phyloP scores from a whole-genome alignment of 53 echinoderm and acorn worm species.

The Echinometra lucunter region DNA sequence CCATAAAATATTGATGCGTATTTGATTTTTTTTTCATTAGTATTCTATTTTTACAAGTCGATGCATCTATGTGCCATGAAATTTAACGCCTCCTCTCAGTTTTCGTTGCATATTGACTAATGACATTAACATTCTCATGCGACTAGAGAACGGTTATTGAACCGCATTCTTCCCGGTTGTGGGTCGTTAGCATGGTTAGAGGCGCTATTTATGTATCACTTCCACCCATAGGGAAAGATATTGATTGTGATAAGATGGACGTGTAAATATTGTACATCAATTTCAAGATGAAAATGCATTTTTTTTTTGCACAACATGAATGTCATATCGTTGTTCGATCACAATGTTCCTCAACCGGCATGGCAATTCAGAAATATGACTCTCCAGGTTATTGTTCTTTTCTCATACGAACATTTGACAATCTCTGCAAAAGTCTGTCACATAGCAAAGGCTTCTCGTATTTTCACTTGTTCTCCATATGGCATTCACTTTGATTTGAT shows the following conservation, averaged over 20 bases:
- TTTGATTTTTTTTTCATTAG: not conserved
- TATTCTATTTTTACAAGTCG: not conserved
- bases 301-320: not conserved
- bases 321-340: no score
- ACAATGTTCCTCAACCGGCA: no score
- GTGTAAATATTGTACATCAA: not conserved
- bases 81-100: not conserved
- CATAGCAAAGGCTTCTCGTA: no score
- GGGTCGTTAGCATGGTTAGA: not conserved
- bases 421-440: no score
- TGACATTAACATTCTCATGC: not conserved
- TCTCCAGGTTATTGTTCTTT: no score
- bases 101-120: not conserved
- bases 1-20: not conserved
- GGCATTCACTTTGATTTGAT: no score
- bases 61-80: not conserved
- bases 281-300: not conserved
- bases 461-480: no score
- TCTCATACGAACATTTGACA: no score
- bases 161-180: not conserved
- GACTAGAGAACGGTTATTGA: conserved; percentile 1
- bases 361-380: no score
- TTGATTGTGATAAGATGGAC: not conserved
- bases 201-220: not conserved
- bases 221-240: not conserved